Evolutionary conservation across 2,888 invertebrate species (phyloP).

Genomic region (Aproaerema taeniolella): DNA sequence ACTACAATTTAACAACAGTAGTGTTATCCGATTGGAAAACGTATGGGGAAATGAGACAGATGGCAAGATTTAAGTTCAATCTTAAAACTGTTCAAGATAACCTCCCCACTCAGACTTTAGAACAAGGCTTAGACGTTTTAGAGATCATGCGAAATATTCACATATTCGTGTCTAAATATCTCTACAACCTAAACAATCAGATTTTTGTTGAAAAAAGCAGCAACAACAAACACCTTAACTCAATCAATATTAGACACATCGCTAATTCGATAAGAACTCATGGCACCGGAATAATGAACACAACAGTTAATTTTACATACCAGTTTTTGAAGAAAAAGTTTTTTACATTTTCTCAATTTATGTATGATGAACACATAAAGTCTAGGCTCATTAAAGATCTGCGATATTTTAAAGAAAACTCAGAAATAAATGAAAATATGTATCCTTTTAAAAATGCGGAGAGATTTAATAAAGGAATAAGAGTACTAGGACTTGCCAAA

Average conservation of each 20-base stretch:
- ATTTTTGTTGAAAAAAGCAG: slow-evolving; percentile 95
- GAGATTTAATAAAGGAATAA: slow-evolving; percentile 93
- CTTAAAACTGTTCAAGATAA: slow-evolving; percentile 92
- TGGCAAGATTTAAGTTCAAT: slow-evolving; percentile 90
- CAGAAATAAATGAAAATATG: slow-evolving; percentile 79
- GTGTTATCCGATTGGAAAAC: slow-evolving; percentile 98
- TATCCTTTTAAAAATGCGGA: slow-evolving; percentile 95
- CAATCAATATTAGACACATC: slow-evolving; percentile 95
- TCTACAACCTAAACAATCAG: slow-evolving; percentile 97
- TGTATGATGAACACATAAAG: slow-evolving; percentile 98
- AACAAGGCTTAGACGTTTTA: slow-evolving; percentile 97
- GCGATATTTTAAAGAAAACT: slow-evolving; percentile 87
- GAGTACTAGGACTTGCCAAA: slow-evolving; percentile 88
- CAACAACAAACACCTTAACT: slow-evolving; percentile 95
- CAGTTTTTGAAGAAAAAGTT: slow-evolving; percentile 96
- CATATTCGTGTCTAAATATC: slow-evolving; percentile 94
- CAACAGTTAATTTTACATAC: slow-evolving; percentile 94
- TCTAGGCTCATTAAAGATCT: slow-evolving; percentile 94
- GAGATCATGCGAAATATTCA: slow-evolving; percentile 98
- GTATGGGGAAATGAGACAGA: slow-evolving; percentile 96
- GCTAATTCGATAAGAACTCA: slow-evolving; percentile 98
- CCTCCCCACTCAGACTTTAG: slow-evolving; percentile 96
- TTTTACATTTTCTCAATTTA: slow-evolving; percentile 95
- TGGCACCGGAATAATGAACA: slow-evolving; percentile 97
- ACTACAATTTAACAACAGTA: slow-evolving; percentile 98